A percentile compares a stretch with the other conserved stretches of the same genome.
Conservation (phyloP, 2,113 vertebrate genomes). For the Amphiprion ocellaris region DNA sequence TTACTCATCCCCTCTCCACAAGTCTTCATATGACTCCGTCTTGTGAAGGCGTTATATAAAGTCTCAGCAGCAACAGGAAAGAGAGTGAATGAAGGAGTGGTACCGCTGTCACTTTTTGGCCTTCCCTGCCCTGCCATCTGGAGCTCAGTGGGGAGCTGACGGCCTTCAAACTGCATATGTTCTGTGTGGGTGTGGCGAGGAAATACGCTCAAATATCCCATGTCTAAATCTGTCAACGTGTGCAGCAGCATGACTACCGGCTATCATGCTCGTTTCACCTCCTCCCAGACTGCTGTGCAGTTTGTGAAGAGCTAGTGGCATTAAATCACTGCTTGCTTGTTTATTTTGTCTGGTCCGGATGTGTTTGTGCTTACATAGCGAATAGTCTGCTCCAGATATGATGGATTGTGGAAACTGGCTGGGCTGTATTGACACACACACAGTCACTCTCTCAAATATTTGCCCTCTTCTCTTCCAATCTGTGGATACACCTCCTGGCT, state of each 20-base stretch:
- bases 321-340: constrained; percentile 36
- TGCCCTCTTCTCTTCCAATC: constrained; percentile 47
- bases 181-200: constrained; percentile 14
- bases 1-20: constrained; percentile 25
- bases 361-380: constrained; percentile 44
- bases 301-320: not conserved
- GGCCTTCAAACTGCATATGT: constrained; percentile 29
- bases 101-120: constrained; percentile 20
- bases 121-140: constrained; percentile 47
- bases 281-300: not conserved
- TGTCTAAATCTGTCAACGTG: constrained; percentile 24
- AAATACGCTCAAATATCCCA: constrained; percentile 20
- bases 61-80: not conserved
- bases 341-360: constrained; percentile 14
- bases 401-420: not conserved
- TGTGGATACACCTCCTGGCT: constrained; percentile 31
- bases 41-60: not conserved
- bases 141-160: constrained; percentile 19
- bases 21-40: not conserved
- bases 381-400: constrained; percentile 30
- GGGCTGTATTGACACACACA: constrained; percentile 25
- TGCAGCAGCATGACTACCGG: not conserved
- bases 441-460: constrained; percentile 65
- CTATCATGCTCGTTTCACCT: not conserved
- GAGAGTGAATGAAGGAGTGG: not conserved